These are phyloP conservation scores for Boleophthalmus pectinirostris DNA, from an alignment of 2,113 vertebrate species.

Conservation along the genomic window DNA sequence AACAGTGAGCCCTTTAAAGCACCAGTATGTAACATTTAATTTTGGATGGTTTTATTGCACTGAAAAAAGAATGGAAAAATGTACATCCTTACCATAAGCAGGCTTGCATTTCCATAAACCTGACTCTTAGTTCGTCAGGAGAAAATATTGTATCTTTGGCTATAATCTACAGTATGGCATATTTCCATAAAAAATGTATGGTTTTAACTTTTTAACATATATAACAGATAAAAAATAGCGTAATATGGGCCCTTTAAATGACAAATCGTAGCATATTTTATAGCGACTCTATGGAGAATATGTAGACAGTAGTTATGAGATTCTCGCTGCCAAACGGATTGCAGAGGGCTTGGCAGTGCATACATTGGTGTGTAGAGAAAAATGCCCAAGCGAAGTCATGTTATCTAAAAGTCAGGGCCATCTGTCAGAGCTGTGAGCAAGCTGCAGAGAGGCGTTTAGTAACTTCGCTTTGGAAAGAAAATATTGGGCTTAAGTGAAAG, in stretches of 20 bases:
- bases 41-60: too few relatives aligned
- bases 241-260: background rate
- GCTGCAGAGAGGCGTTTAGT: slow-evolving; percentile 12
- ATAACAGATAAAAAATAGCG: too few relatives aligned
- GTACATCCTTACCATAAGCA: too few relatives aligned
- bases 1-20: too few relatives aligned
- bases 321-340: slow-evolving; percentile 32
- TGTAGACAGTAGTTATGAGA: slow-evolving; percentile 30
- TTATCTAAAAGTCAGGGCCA: slow-evolving; percentile 39
- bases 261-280: slow-evolving; percentile 36
- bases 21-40: too few relatives aligned
- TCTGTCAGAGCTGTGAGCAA: slow-evolving; percentile 26
- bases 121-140: too few relatives aligned
- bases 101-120: too few relatives aligned
- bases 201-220: too few relatives aligned
- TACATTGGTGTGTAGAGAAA: slow-evolving; percentile 14
- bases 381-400: slow-evolving; percentile 2
- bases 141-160: too few relatives aligned
- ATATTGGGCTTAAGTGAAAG: slow-evolving; percentile 1
- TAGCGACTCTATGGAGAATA: slow-evolving; percentile 23
- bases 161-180: too few relatives aligned
- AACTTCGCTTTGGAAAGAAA: slow-evolving; percentile 11
- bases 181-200: too few relatives aligned
- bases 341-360: slow-evolving; percentile 18
- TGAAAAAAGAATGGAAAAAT: too few relatives aligned